Base-by-base conservation (phyloP, 2,113 vertebrate species). In the Lophotis ruficrista region DNA sequence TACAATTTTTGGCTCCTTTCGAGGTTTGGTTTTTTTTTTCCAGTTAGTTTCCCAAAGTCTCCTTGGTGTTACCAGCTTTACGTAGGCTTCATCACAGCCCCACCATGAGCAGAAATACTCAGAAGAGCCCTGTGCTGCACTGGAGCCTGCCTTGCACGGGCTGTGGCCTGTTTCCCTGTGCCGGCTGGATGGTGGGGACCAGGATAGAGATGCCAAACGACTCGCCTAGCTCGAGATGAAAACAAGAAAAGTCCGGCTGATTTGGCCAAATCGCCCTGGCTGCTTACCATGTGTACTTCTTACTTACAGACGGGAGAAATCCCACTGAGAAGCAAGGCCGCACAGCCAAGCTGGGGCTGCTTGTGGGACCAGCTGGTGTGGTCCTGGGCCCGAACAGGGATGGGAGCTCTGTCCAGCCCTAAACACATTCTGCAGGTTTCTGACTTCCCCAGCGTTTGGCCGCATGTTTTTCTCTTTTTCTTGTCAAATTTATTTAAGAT, bases 341-440 rank as follows among this genome's bases (percentile, higher is more conserved):
- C n/a, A 23, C 30, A 28, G 19, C 5, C 3, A 7, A 50, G 22
- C 20, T 80, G 86, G 33, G 28, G 11, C 17, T 78, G 23, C 2
- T 6, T 75, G 10, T 66, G 28, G 24, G 64, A 38, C 27, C 31
- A n/a, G 56, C 5, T 73, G 3, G 0, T 37, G n/a, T 37, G 31
- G 25, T 21, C 21, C 41, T 35, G 50, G 24, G 22, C 41, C 33
- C 13, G 0, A 0, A 12, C 43, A 71, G 48, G 23, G 31, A 3
- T 25, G 38, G 53, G 30, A 86, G 9, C 28, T 23, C 14, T 33
- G 31, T 50, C 38, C 43, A 71, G 25, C 45, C 47, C 15, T 43
- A 47, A 70, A 54, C 8, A 45, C 0, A 0, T 37, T n/a, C 20
- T 4, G 3, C 0, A 2, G 16, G 12, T 83, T 80, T 50, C 37